Conservation (phyloP, 2,113 vertebrate genomes). For the Corythaixoides concolor region DNA sequence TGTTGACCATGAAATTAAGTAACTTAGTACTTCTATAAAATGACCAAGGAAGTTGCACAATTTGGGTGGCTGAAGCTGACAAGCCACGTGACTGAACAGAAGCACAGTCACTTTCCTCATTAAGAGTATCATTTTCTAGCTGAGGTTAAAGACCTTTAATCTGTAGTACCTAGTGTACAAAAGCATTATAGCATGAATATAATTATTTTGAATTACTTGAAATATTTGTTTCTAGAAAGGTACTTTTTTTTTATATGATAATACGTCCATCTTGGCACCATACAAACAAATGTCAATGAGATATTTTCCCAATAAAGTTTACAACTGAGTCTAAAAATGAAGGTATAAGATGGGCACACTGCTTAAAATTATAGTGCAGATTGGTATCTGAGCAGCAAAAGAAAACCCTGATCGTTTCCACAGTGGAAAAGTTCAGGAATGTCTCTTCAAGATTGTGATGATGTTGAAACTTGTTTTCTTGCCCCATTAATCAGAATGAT, state of each 20-base stretch:
- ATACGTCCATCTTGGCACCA: not conserved
- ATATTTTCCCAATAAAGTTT: not conserved
- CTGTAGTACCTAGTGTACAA: not conserved
- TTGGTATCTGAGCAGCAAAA: not conserved
- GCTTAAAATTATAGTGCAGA: not conserved
- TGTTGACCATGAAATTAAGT: not conserved
- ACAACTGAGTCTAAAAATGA: not conserved
- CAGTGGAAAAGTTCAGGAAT: not conserved
- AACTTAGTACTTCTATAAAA: not conserved
- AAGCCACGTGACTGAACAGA: not conserved
- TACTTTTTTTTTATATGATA: not conserved
- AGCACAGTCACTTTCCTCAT: not conserved
- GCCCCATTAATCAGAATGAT: conserved; percentile 10
- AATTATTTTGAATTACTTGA: not conserved
- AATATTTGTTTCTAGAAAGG: not conserved
- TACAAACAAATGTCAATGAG: not conserved
- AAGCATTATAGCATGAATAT: not conserved
- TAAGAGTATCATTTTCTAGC: not conserved
- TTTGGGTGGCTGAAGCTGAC: not conserved
- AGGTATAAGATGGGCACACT: not conserved
- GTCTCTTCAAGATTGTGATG: not conserved
- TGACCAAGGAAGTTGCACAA: not conserved
- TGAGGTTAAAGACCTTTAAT: not conserved
- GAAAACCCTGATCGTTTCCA: not conserved
- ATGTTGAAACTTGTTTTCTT: not conserved